Percentiles rank a stretch among this genome's conserved stretches.
These are phyloP conservation scores for Lepus americanus DNA, from an alignment of 2,113 vertebrate species.

Conservation along the genomic window DNA sequence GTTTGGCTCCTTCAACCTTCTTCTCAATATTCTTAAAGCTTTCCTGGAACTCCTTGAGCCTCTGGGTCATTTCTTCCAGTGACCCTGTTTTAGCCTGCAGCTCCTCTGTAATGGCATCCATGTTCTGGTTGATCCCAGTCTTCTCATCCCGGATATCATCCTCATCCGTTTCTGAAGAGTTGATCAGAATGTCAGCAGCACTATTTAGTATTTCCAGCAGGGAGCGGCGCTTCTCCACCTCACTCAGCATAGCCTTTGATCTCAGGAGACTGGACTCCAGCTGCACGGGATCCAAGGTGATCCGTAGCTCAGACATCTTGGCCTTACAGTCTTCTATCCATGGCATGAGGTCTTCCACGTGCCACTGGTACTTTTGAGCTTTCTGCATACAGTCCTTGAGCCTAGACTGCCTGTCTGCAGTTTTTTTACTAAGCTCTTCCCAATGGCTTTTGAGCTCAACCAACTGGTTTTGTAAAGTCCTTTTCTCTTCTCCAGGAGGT, in stretches of 20 bases:
- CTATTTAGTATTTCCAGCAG: constrained; percentile 94
- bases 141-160: constrained; percentile 96
- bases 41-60: constrained; percentile 97
- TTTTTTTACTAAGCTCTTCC: constrained; percentile 92
- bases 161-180: constrained; percentile 93
- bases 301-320: constrained; percentile 89
- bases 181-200: constrained; percentile 94
- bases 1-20: constrained; percentile 95
- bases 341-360: constrained; percentile 91
- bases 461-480: constrained; percentile 92
- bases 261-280: constrained; percentile 93
- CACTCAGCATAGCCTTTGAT: constrained; percentile 91
- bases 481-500: constrained; percentile 93
- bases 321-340: constrained; percentile 93
- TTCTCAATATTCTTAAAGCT: constrained; percentile 95
- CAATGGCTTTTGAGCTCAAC: constrained; percentile 92
- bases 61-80: constrained; percentile 95
- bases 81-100: constrained; percentile 91
- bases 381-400: constrained; percentile 93
- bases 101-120: constrained; percentile 93
- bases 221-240: constrained; percentile 94
- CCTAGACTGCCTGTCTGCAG: constrained; percentile 88
- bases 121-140: constrained; percentile 92
- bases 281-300: constrained; percentile 91
- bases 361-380: constrained; percentile 94